Evolutionary conservation across 2,797 vertebrate species (phyloP), one percentile per base, ranked within the genome.

Genomic region (Channa striata): DNA sequence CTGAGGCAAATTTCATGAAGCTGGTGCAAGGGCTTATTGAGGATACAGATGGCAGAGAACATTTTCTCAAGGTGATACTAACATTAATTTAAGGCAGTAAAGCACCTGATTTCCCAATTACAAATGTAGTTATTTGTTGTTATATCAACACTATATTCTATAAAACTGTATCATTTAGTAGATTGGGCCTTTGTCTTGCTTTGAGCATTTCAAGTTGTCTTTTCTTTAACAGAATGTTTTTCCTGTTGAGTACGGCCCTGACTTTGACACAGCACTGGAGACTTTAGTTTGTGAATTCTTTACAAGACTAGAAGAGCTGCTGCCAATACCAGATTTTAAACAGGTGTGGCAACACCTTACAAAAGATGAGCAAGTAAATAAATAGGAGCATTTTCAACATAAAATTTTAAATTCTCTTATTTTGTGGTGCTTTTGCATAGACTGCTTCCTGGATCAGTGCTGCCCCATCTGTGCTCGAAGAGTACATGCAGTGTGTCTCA

Each of bases 1-100:
- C 93, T 40, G 92, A 93, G 71, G 90, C 88, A 0, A 93, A 93
- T 68, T 93, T 93, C n/a, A 92, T 93, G 91, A 93, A 92, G 82
- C 68, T 93, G 50, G 91, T 93, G 0, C 91, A 93, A 71, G 91
- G 93, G n/a, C 91, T 93, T 16, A 91, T 93, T 21, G 90, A 93
- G 71, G 92, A 93, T 74, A 91, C 87, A 1, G 87, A 93, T 48
- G 92, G 91, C 72, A 89, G 92, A 74, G 91, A 93, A 67, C 92
- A 93, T 62, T 93, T 93, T 57, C 91, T 93, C 9, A 93, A 92
- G 87, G 92, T 93, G 57, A 64, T 50, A 34, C 8, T 11, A 2
- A 9, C 39, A n/a, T 64, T 25, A 13, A 16, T 36, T 6, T 19
- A 2, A 4, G 36, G 11, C 50, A 2, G 33, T 46, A 14, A 54